Conservation (phyloP, 2,113 vertebrate species). For the Colaptes auratus region DNA sequence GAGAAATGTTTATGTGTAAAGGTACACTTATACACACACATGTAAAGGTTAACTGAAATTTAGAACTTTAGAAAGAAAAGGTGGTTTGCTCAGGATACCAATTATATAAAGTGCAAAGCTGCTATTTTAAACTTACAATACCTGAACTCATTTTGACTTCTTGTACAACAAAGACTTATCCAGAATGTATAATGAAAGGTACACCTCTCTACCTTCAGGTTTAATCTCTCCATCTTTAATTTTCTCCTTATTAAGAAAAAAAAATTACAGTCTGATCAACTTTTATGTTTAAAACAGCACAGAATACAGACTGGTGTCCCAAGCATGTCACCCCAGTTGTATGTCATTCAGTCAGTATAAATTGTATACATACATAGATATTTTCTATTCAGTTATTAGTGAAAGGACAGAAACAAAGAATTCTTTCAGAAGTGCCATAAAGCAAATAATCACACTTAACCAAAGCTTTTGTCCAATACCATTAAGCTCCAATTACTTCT, state of each 20-base stretch:
- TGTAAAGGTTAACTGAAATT: not conserved
- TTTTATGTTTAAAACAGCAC: not conserved
- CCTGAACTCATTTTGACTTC: not conserved
- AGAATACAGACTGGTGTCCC: not conserved
- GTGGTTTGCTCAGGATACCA: not conserved
- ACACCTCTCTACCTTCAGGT: not conserved
- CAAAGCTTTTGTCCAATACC: not conserved
- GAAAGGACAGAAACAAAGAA: constrained; percentile 42
- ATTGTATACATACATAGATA: not conserved
- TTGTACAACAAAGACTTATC: not conserved
- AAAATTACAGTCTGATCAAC: not conserved
- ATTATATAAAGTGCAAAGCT: not conserved
- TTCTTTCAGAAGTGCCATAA: constrained; percentile 24
- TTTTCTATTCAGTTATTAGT: not conserved
- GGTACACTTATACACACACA: not conserved
- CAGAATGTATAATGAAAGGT: not conserved
- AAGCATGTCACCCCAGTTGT: not conserved
- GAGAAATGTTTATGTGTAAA: not conserved
- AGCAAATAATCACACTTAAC: constrained; percentile 14
- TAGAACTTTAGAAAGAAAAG: not conserved
- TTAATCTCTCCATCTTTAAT: not conserved
- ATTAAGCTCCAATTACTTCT: not conserved
- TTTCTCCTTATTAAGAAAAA: not conserved
- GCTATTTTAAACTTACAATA: not conserved
- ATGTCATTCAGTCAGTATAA: not conserved